phyloP scores from a whole-genome alignment of 2,888 invertebrate genomes.

The Nesidiocoris tenuis region DNA sequence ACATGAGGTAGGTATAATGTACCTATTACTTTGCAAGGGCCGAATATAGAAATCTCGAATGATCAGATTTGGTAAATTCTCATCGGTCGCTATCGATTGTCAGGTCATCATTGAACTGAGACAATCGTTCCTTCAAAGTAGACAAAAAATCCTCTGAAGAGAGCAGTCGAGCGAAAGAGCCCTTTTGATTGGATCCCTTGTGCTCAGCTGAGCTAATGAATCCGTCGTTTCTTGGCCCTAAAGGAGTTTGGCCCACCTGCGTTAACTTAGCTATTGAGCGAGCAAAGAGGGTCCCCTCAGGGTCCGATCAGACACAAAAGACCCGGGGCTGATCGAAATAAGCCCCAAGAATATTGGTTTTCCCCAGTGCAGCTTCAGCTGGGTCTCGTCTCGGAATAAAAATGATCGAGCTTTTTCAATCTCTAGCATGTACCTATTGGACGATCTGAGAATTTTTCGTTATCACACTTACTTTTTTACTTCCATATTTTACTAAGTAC shows the following conservation, averaged over 20 bases:
- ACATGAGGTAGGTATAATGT: too few relatives aligned
- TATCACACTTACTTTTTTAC: too few relatives aligned
- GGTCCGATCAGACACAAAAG: background rate
- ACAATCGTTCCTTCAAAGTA: background rate
- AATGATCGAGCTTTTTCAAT: too few relatives aligned
- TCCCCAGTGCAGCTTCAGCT: too few relatives aligned
- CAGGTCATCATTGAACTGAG: background rate
- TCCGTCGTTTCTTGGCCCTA: slow-evolving; percentile 6
- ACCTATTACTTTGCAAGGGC: too few relatives aligned
- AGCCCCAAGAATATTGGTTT: background rate
- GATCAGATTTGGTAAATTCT: too few relatives aligned
- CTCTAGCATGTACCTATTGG: too few relatives aligned
- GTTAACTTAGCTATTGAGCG: background rate
- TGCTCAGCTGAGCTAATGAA: slow-evolving; percentile 22
- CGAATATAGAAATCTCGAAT: too few relatives aligned
- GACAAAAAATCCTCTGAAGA: background rate
- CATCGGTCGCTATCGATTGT: too few relatives aligned
- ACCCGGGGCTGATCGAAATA: background rate
- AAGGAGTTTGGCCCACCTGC: background rate
- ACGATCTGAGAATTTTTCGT: too few relatives aligned
- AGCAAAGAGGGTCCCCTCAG: background rate
- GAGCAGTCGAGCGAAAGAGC: slow-evolving; percentile 1
- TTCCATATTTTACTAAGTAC: too few relatives aligned
- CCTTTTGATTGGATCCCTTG: slow-evolving; percentile 28
- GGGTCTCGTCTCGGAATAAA: too few relatives aligned